Percentiles rank a stretch among this genome's conserved stretches.
These are phyloP conservation scores for Bungarus multicinctus DNA, from an alignment of 2,113 vertebrate species.

Conservation along the genomic window DNA sequence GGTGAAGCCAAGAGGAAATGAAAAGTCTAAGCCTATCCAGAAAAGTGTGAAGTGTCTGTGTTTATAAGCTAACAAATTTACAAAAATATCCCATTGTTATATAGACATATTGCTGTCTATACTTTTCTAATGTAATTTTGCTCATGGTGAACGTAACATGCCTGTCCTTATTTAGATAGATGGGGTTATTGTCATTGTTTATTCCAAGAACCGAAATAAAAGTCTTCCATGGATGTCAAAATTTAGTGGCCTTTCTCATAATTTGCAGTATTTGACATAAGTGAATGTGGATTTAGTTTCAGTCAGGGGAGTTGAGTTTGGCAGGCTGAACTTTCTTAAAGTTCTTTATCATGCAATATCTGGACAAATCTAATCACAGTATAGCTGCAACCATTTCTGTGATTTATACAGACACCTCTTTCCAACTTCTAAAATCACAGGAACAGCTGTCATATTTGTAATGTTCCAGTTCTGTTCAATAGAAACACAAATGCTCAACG, in stretches of 20 bases:
- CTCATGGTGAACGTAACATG: constrained; percentile 12
- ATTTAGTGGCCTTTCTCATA: constrained; percentile 69
- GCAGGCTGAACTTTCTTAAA: not conserved
- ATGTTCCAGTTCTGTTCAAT: not conserved
- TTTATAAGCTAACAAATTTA: not conserved
- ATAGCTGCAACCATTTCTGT: constrained; percentile 24
- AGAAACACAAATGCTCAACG: not conserved
- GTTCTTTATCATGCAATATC: not conserved
- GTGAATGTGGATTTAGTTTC: not conserved
- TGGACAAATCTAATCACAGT: not conserved
- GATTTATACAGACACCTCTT: not conserved
- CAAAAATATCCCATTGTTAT: constrained; percentile 6
- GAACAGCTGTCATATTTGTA: not conserved
- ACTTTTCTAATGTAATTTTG: constrained; percentile 34
- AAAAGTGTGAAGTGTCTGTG: not conserved
- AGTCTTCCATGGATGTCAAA: constrained; percentile 57
- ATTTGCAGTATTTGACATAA: constrained; percentile 82
- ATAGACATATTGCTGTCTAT: constrained; percentile 3
- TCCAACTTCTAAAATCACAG: not conserved
- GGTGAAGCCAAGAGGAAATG: not conserved
- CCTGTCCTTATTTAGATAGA: constrained; percentile 49
- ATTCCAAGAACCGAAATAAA: constrained; percentile 37
- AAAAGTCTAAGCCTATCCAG: not conserved
- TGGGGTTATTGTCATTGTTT: constrained; percentile 50
- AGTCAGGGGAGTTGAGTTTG: not conserved